Percentiles rank a stretch among this genome's conserved stretches.
Evolutionary conservation across 2,797 vertebrate genomes (phyloP).

Genomic region (Pangasius djambal): DNA sequence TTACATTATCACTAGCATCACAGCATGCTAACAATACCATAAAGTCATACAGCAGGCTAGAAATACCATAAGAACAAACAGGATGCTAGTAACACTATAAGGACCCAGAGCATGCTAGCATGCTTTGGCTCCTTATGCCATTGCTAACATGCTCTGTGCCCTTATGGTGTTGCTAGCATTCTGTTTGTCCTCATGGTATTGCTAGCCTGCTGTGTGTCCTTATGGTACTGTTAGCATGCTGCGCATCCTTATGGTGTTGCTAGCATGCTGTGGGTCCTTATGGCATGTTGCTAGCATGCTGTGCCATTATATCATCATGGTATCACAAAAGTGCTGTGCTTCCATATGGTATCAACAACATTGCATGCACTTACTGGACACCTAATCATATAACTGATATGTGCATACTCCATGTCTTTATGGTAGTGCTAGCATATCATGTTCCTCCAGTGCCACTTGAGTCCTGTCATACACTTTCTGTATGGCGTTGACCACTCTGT

Average conservation of each 20-base stretch:
- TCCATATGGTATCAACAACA: not conserved
- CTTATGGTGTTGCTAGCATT: not conserved
- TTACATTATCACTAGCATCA: not conserved
- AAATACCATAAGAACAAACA: not conserved
- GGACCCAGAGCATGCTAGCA: not conserved
- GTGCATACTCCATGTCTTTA: slow-evolving; percentile 48
- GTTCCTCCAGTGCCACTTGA: slow-evolving; percentile 72
- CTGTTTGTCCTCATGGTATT: not conserved
- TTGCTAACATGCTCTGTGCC: not conserved
- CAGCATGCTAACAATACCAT: not conserved
- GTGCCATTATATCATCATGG: not conserved
- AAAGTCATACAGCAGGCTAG: not conserved
- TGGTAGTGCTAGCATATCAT: slow-evolving; percentile 80
- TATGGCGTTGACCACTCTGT: slow-evolving; percentile 70
- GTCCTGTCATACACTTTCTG: slow-evolving; percentile 80
- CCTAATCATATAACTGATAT: not conserved
- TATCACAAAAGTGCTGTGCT: not conserved
- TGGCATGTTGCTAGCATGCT: not conserved
- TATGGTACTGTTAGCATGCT: slow-evolving; percentile 1
- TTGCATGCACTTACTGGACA: not conserved
- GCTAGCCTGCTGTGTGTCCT: not conserved
- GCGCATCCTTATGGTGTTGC: not conserved
- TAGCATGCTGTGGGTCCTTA: not conserved
- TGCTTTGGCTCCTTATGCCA: not conserved
- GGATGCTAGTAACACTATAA: not conserved